Base-by-base conservation (phyloP, 2,113 vertebrate genomes). In the Galemys pyrenaicus region DNA sequence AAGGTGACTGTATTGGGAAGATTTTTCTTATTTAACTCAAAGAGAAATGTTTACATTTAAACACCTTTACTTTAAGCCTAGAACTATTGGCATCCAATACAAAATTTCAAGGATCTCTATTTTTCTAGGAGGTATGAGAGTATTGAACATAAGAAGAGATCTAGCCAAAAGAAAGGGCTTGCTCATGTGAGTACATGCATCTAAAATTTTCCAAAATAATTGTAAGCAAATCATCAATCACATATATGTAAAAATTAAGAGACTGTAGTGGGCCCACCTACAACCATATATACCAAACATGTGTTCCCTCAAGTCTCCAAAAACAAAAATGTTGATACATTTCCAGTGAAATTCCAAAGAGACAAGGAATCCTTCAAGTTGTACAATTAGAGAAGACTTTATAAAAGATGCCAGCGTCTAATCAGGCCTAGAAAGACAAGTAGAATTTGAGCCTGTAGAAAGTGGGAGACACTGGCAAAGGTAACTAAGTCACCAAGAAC, bases 221-320 rank as follows among this genome's bases (percentile, higher is more conserved):
- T 75, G 56, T 84, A 79, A 86, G 32, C n/a, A 28, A 89, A 46
- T 84, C 74, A 32, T 60, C 64, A 16, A 1, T 32, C 67, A 80
- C 46, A 46, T 20, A 37, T 35, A 44, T 20, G 22, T 41, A 46
- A 85, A 78, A 58, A 20, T 3, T 30, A 62, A 62, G 28, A 30
- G 7, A 12, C 54, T 39, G 51, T 1, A 3, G 28, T 17, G 19
- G 3, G 3, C 3, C 20, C 20, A 1, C 5, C 28, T 10, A n/a
- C n/a, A 79, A 7, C 16, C 81, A 41, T 1, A 28, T 37, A 24
- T 0, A 6, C 19, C 11, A 58, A 16, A n/a, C n/a, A 39, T 1
- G 16, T 13, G 6, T 39, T n/a, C 22, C 0, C 65, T 12, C 30
- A 39, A 56, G 9, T 0, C 7, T 56, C 39, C 17, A 19, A 6